Conservation (phyloP, 2,888 invertebrate species). For the Cephus nigrinus region DNA sequence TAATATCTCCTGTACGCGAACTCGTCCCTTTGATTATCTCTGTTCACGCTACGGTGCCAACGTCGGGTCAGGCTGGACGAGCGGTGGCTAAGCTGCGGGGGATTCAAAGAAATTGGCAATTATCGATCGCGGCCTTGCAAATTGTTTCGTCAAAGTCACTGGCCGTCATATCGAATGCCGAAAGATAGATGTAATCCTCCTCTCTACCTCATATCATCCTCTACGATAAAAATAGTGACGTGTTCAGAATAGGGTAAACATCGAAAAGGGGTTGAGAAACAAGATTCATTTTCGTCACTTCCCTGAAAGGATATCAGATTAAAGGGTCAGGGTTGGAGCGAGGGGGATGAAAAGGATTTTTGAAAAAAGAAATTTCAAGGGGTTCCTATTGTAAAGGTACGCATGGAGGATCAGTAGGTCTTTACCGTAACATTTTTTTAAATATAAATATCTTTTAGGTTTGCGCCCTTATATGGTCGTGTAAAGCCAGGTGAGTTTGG, state of each 20-base stretch:
- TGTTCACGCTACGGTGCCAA: background rate
- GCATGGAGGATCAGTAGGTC: background rate
- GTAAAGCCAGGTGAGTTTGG: background rate
- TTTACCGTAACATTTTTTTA: background rate
- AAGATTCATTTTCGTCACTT: background rate
- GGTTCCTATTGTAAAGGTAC: background rate
- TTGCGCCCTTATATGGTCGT: background rate
- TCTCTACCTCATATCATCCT: background rate
- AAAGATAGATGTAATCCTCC: background rate
- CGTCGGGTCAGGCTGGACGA: background rate
- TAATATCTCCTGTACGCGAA: background rate
- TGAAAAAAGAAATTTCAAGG: background rate
- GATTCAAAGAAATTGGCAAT: slow-evolving; percentile 61
- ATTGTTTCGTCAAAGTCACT: slow-evolving; percentile 43
- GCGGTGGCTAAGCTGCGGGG: slow-evolving; percentile 38
- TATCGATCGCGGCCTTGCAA: slow-evolving; percentile 50
- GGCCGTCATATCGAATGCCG: background rate
- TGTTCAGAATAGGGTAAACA: background rate
- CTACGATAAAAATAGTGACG: background rate
- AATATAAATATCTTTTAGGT: background rate
- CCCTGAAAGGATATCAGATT: background rate
- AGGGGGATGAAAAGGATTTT: background rate
- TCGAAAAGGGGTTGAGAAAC: background rate
- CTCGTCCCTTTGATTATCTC: background rate
- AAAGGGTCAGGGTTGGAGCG: background rate